Evolutionary conservation across 2,113 vertebrate species (phyloP).

Genomic region (Meriones unguiculatus): DNA sequence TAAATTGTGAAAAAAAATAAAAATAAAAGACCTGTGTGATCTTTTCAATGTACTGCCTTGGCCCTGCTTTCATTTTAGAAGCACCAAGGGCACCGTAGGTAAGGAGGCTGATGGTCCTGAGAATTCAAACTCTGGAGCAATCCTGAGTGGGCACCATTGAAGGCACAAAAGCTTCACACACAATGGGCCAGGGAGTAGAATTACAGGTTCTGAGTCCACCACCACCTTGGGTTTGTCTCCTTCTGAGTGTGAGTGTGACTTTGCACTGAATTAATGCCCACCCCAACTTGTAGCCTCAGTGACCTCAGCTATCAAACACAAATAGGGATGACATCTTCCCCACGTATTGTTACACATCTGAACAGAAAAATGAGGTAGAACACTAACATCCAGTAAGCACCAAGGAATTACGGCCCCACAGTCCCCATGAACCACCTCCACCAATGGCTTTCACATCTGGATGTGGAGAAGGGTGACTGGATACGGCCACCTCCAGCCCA

Average conservation of each 20-base stretch:
- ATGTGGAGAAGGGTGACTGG: not conserved
- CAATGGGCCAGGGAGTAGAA: not conserved
- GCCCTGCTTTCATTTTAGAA: not conserved
- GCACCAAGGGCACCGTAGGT: accelerated
- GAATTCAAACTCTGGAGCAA: not conserved
- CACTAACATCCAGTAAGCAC: not conserved
- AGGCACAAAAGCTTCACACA: not conserved
- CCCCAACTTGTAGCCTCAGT: not conserved
- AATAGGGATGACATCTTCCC: not conserved
- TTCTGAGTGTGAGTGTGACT: not conserved
- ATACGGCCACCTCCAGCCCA: not conserved
- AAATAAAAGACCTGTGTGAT: too few relatives aligned
- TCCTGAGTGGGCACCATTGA: not conserved
- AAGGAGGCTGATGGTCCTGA: not conserved
- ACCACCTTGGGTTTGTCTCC: not conserved
- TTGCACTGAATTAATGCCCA: not conserved
- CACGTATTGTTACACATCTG: not conserved
- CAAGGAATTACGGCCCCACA: not conserved
- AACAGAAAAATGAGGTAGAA: not conserved
- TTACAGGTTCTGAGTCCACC: not conserved
- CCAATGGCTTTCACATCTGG: not conserved
- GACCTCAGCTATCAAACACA: not conserved
- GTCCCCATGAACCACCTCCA: too few relatives aligned
- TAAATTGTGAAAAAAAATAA: too few relatives aligned
- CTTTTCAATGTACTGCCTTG: not conserved